phyloP scores from a whole-genome alignment of 30 jellyfish, hydroid and myxozoan genomes.

The Hydractinia symbiolongicarpus region DNA sequence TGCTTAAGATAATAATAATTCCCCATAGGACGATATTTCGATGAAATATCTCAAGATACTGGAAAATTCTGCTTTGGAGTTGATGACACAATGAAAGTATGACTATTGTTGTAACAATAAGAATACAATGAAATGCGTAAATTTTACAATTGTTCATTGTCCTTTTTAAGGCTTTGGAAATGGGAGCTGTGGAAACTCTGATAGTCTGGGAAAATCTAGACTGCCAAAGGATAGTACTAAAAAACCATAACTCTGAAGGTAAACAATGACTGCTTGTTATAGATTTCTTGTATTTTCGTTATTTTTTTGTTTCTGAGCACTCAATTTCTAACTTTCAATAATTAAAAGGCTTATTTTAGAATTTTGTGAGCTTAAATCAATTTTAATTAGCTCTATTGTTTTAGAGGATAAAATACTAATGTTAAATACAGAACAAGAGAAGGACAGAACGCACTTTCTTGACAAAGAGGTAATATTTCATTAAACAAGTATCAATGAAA shows the following conservation, averaged over 20 bases:
- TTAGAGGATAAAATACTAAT: constrained; percentile 74
- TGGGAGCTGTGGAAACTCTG: constrained; percentile 97
- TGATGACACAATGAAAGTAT: constrained; percentile 92
- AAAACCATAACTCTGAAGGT: constrained; percentile 47
- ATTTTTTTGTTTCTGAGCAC: neutral
- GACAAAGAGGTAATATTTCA: constrained; percentile 74
- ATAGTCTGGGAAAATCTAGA: constrained; percentile 99
- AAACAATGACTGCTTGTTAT: neutral
- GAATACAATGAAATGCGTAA: no score
- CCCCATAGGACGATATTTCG: constrained; percentile 72
- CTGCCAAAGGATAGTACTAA: constrained; percentile 66
- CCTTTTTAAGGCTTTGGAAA: constrained; percentile 72
- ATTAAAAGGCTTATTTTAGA: neutral
- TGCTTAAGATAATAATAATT: neutral
- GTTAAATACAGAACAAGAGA: constrained; percentile 86
- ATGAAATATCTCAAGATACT: constrained; percentile 96
- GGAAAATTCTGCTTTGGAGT: constrained; percentile 97
- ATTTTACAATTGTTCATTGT: neutral
- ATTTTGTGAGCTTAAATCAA: neutral
- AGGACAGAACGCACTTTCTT: constrained; percentile 81
- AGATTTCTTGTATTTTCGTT: constrained; percentile 7
- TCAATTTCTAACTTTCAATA: no score
- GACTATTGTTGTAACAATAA: neutral
- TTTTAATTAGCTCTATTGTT: neutral
- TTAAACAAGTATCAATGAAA: neutral